Evolutionary conservation across 2,888 invertebrate genomes (phyloP).

Genomic region (Leucozona laternaria): DNA sequence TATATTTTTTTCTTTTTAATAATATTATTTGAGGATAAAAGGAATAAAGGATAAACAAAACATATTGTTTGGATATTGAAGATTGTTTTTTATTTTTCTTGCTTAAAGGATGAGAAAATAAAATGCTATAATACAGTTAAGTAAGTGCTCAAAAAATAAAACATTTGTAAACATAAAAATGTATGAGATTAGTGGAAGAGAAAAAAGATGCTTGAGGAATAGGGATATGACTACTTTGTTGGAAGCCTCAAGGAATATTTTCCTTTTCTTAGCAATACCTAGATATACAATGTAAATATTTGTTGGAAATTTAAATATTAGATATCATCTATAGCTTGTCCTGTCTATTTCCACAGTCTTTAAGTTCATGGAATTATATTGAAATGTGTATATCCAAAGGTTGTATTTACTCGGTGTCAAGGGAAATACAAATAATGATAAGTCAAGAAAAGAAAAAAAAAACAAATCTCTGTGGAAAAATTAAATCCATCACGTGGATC

Average conservation of each 20-base stretch:
- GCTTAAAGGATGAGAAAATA: neutral
- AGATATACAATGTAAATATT: neutral
- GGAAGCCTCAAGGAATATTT: neutral
- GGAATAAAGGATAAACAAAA: neutral
- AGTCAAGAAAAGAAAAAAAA: neutral
- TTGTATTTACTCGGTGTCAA: neutral
- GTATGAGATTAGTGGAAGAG: neutral
- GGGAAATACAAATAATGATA: neutral
- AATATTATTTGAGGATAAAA: neutral
- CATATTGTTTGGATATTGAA: neutral
- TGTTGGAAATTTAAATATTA: neutral
- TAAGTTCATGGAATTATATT: neutral
- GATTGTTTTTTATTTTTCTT: neutral
- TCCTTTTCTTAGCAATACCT: neutral
- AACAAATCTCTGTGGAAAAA: neutral
- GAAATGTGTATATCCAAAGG: neutral
- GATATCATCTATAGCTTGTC: neutral
- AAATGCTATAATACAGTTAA: neutral
- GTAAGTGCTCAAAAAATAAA: neutral
- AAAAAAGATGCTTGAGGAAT: neutral
- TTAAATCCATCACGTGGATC: neutral
- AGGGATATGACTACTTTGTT: neutral
- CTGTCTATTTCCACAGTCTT: no score
- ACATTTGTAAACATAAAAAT: neutral
- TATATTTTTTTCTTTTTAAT: neutral